Evolutionary conservation across 2,888 invertebrate species (phyloP).

Genomic region (Digitonthophagus gazella): DNA sequence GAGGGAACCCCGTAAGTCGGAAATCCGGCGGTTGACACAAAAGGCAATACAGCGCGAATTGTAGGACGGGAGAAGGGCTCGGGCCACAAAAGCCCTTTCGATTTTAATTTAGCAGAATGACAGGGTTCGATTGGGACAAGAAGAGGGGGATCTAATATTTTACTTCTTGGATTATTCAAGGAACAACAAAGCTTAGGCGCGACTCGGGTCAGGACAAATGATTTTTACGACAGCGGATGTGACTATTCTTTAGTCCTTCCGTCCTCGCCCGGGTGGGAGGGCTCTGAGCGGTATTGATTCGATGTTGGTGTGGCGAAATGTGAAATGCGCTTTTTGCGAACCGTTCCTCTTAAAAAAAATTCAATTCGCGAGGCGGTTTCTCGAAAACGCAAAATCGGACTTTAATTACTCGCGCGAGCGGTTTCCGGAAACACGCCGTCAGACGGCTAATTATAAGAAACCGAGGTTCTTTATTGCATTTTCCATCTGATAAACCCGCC

Average conservation of each 20-base stretch:
- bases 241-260: constrained; percentile 17
- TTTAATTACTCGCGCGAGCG: background rate
- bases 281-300: constrained; percentile 12
- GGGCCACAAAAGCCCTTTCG: background rate
- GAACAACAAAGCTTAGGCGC: constrained; percentile 23
- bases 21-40: constrained; percentile 14
- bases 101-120: background rate
- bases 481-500: background rate
- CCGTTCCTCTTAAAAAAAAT: constrained; percentile 9
- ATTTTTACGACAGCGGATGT: constrained; percentile 17
- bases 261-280: background rate
- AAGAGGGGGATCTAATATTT: constrained; percentile 1
- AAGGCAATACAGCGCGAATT: constrained; percentile 8
- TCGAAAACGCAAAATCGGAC: background rate
- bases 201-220: constrained; percentile 23
- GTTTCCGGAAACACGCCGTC: background rate
- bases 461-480: background rate
- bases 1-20: background rate
- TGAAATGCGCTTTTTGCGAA: constrained; percentile 13
- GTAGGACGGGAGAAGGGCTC: background rate
- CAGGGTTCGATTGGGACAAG: background rate
- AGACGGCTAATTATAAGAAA: background rate
- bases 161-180: constrained; percentile 16
- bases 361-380: constrained; percentile 6
- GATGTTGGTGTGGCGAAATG: constrained; percentile 11